These are phyloP conservation scores for Drosophila macrospina DNA, from an alignment of 2,888 invertebrate species.

Conservation along the genomic window DNA sequence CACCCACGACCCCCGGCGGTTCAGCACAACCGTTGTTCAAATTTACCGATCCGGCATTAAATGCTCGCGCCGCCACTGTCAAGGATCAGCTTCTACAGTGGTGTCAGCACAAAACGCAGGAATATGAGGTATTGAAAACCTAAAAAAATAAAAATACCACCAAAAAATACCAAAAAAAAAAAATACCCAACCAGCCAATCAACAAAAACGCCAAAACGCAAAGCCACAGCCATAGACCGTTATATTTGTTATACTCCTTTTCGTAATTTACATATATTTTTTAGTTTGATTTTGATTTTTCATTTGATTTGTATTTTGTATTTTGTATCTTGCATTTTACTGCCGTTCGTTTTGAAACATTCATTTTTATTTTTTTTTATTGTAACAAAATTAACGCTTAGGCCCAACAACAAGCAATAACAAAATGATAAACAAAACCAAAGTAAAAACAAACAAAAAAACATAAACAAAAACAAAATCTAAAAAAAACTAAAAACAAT, in stretches of 20 bases:
- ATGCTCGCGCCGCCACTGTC: slow-evolving; percentile 96
- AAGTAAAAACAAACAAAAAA: slow-evolving; percentile 26
- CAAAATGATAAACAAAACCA: slow-evolving; percentile 22
- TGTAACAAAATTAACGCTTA: slow-evolving; percentile 54
- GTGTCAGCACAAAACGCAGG: slow-evolving; percentile 98
- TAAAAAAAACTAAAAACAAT: slow-evolving; percentile 40
- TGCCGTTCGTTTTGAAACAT: slow-evolving; percentile 45
- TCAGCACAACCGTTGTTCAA: slow-evolving; percentile 93
- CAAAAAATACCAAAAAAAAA: slow-evolving; percentile 36
- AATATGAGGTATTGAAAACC: slow-evolving; percentile 93
- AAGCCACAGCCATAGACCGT: slow-evolving; percentile 55
- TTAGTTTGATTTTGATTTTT: slow-evolving; percentile 27
- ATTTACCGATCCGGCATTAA: slow-evolving; percentile 96
- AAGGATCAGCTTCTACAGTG: slow-evolving; percentile 98
- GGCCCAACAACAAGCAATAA: slow-evolving; percentile 41
- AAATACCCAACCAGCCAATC: slow-evolving; percentile 14
- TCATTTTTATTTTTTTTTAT: slow-evolving; percentile 10
- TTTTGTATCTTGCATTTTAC: slow-evolving; percentile 42
- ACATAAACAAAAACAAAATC: slow-evolving; percentile 40
- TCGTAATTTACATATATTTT: slow-evolving; percentile 13
- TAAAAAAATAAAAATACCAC: slow-evolving; percentile 48
- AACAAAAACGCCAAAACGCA: slow-evolving; percentile 38
- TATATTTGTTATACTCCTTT: slow-evolving; percentile 41
- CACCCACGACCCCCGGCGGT: slow-evolving; percentile 86
- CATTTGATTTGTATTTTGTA: slow-evolving; percentile 30